Evolutionary conservation across 2,888 invertebrate species (phyloP), one percentile per base, ranked within the genome.

Genomic region (Lasioglossum lativentre): DNA sequence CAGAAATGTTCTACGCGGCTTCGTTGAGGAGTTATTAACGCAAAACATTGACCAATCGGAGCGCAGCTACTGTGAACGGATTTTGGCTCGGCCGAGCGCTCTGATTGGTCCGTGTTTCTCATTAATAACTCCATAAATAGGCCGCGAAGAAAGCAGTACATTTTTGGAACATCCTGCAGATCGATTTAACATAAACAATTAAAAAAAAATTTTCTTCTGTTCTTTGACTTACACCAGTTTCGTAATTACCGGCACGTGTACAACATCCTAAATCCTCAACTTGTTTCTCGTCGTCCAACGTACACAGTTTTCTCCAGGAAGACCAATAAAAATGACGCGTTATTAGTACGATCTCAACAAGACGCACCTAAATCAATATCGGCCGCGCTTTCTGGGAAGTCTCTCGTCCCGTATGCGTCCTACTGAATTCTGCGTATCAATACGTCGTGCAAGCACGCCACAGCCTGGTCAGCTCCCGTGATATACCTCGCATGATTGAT

Each of bases 401-500:
- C 40, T 30, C 63, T 30, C 63, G 27, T 42, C 16, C 27, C 45
- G 27, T 30, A 47, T 34, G 10, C 19, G 91, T 93, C 93, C 92
- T 92, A 93, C 93, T 93, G 93, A 94, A 93, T 94, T 92, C 90
- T 88, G 89, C 87, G 83, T 89, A 88, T 87, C 70, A 87, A 90
- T 92, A 89, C 90, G 89, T 90, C 90, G 91, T 90, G 91, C 90
- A 90, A 89, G 88, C 88, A 87, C 71, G 56, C 63, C 34, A 34
- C n/a, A 56, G 56, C 12, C 56, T 56, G 82, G 56, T 80, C 88
- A 70, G 88, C 82, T 87, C 92, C 93, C 92, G 89, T 88, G 79
- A 90, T 88, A 70, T 52, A 73, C 74, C 77, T 63, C 82, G 87
- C 88, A 89, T 88, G 86, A 85, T 83, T 82, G 71, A 52, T 59